phyloP scores from a whole-genome alignment of 2,888 invertebrate species.

The Sympetrum striolatum region DNA sequence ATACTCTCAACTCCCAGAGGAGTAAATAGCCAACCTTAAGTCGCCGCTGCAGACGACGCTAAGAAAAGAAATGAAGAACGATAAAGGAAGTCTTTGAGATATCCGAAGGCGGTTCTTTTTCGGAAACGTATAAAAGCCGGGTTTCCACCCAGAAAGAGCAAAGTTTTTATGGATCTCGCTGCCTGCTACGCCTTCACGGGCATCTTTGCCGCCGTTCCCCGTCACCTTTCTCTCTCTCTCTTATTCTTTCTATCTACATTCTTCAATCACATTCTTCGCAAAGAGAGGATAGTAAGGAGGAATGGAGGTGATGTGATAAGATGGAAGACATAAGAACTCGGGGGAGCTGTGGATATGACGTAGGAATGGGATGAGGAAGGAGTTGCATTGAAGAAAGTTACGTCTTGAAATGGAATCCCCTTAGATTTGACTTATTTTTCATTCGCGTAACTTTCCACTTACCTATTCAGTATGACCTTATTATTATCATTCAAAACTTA shows the following conservation, averaged over 20 bases:
- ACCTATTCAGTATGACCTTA: too few species aligned
- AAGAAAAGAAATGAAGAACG: background rate
- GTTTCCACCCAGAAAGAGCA: background rate
- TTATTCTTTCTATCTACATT: background rate
- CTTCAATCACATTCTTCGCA: background rate
- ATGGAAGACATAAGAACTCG: background rate
- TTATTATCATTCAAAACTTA: too few species aligned
- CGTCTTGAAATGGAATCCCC: too few species aligned
- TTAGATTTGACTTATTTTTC: too few species aligned
- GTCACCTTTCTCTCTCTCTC: background rate
- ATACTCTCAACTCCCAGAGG: background rate
- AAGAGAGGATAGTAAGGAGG: background rate
- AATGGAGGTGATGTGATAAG: background rate
- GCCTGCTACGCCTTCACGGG: background rate
- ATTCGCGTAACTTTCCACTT: too few species aligned
- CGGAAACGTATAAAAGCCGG: constrained; percentile 19
- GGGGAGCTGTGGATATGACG: background rate
- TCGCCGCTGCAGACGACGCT: background rate
- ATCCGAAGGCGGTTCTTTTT: background rate
- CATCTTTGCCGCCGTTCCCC: background rate
- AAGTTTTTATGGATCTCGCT: constrained; percentile 37
- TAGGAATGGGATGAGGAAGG: background rate
- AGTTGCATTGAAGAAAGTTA: too few species aligned
- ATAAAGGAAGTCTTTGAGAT: constrained; percentile 28
- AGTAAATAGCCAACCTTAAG: constrained; percentile 9